Evolutionary conservation across 2,888 invertebrate species (phyloP), one percentile per base, ranked within the genome.

Genomic region (Kryphioiulus occultus): DNA sequence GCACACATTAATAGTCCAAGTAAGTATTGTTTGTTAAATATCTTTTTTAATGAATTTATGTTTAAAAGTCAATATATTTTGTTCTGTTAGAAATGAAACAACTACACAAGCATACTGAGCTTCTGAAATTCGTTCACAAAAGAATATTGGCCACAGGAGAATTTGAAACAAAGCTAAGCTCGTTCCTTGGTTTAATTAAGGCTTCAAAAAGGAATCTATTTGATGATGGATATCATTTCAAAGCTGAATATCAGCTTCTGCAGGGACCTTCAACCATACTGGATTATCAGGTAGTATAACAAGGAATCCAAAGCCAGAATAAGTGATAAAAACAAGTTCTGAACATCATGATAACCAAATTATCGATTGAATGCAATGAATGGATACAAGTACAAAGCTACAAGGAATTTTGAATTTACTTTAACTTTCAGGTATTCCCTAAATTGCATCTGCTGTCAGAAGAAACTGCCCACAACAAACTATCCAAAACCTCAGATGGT

Each of bases 211-310:
- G 30, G 9, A 78, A 78, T 26, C 1, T 78, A 30, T 0, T 1
- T 7, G 10, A 17, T 15, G 26, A 30, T 4, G 78, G 78, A 12
- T 78, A 32, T 15, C 78, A 78, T 30, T 78, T 78, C 5, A 78
- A 78, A 78, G 78, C 78, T 12, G 78, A 78, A 78, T 78, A 78
- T 30, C 26, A 78, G 30, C 12, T 78, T 4, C 30, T 30, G 1
- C 15, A 78, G 12, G 30, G 30, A 78, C 78, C 15, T 15, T 5
- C 30, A 32, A 78, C 78, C 78, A 78, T 30, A 15, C 30, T 78
- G 15, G 78, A 78, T 30, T 78, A 78, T 78, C 78, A 78, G 30
- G 78, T 78, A 68, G 22, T 59, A 59, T n/a, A n/a, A 22, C n/a
- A 22, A n/a, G 10, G 59, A n/a, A n/a, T n/a, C n/a, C n/a, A n/a